These are phyloP conservation scores for Vanessa tameamea DNA, from an alignment of 1,140 invertebrate genomes.

Conservation along the genomic window DNA sequence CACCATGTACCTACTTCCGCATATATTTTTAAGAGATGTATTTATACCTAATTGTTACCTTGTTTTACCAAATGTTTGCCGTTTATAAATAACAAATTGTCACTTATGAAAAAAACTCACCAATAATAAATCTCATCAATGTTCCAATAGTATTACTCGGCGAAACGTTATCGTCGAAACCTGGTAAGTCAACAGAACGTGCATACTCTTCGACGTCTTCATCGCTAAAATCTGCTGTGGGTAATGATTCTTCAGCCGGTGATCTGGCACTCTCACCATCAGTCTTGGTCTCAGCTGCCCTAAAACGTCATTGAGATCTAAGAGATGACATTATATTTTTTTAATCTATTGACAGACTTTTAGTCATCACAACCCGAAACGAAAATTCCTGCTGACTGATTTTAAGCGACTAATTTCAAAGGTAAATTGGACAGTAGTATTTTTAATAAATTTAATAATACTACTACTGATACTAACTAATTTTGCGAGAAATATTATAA, in stretches of 20 bases:
- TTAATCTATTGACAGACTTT: no score
- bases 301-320: conserved; percentile 32
- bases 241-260: conserved; percentile 70
- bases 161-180: conserved; percentile 92
- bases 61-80: no score
- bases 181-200: conserved; percentile 87
- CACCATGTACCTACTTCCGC: no score
- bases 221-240: conserved; percentile 87
- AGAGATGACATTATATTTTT: background rate
- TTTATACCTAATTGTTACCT: no score
- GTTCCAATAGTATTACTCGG: conserved; percentile 88
- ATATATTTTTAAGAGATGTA: no score
- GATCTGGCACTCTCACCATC: conserved; percentile 52
- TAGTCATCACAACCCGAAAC: no score
- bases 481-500: background rate
- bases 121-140: conserved; percentile 87
- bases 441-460: no score
- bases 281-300: conserved; percentile 51
- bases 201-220: conserved; percentile 89
- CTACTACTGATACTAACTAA: background rate
- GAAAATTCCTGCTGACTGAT: no score
- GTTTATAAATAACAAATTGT: no score
- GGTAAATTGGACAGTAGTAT: no score
- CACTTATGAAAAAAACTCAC: conserved; percentile 72
- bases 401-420: background rate